Evolutionary conservation across 2,113 vertebrate genomes (phyloP), one percentile per base, ranked within the genome.

Genomic region (Eleginops maclovinus): DNA sequence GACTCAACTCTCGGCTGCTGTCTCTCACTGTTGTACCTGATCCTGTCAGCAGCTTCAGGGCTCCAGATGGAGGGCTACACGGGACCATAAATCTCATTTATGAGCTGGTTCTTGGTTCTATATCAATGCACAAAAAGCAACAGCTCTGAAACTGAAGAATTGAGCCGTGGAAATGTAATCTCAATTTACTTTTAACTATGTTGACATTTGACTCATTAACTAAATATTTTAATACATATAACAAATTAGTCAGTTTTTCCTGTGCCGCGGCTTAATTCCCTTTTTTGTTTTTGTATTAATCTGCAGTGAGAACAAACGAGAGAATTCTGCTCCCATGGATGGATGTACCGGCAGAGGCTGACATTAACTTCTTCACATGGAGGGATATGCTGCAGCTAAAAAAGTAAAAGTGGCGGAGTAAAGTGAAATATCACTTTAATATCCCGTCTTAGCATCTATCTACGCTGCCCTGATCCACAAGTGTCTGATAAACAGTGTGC

Each of bases 371-470:
- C 40, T 71, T 74, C 79, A 68, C 19, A 63, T 63, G 11, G 43
- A 79, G 55, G 55, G 50, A 67, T 66, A 12, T 63, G 46, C 4
- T 12, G n/a, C 41, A 24, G 31, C 31, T 36, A 36, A 64, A 58
- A 65, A 64, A 63, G 36, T 14, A 26, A 59, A 78, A 64, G 0
- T 9, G 12, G 22, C 4, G 26, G 19, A 50, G 31, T 26, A 61
- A 50, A 75, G 65, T 84, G 78, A 90, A 86, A 84, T 86, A 86
- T 88, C 24, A 61, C 81, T 86, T 84, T 82, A 84, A 82, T 82
- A 82, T 80, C 60, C 55, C 16, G 3, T 66, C 68, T 44, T 49
- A 79, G 75, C 60, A 79, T 67, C 67, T 59, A 40, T 26, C 61
- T n/a, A 46, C 64, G 12, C 75, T 21, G 11, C 17, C 47, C 21